Conservation (phyloP, 2,113 vertebrate species). For the Melierax canorus region DNA sequence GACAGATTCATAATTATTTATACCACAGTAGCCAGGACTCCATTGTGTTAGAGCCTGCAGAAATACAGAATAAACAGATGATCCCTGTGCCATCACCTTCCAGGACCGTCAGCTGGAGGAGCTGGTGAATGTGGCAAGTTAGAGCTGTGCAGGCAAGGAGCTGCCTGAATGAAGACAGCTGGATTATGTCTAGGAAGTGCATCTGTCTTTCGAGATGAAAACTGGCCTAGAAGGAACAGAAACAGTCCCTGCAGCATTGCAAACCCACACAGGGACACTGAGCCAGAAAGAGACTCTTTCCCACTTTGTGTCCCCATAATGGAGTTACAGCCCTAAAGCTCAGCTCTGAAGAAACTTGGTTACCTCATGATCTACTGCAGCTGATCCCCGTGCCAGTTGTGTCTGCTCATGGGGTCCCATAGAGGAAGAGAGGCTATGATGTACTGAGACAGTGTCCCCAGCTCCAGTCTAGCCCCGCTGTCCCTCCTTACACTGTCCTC, state of each 20-base stretch:
- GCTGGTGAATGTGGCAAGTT: background rate
- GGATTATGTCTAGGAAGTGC: background rate
- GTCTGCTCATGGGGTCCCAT: background rate
- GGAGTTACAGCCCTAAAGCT: background rate
- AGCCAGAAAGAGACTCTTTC: background rate
- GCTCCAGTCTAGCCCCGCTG: background rate
- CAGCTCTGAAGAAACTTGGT: background rate
- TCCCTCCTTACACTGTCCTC: background rate
- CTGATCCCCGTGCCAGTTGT: background rate
- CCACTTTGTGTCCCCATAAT: background rate
- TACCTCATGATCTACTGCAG: background rate
- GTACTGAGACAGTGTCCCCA: background rate
- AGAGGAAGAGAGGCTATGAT: background rate
- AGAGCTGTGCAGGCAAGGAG: background rate
- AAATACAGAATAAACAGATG: background rate
- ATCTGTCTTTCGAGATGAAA: background rate
- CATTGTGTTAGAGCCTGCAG: background rate
- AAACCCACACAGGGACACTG: background rate
- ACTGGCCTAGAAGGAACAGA: background rate
- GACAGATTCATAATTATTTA: conserved; percentile 3
- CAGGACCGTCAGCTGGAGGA: background rate
- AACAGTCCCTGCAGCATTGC: background rate
- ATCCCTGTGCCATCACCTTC: background rate
- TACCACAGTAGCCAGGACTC: background rate
- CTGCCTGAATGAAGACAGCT: background rate